Percentiles rank a stretch among this genome's conserved stretches.
phyloP scores from a whole-genome alignment of 2,113 vertebrate genomes.

The Montifringilla adamsi region DNA sequence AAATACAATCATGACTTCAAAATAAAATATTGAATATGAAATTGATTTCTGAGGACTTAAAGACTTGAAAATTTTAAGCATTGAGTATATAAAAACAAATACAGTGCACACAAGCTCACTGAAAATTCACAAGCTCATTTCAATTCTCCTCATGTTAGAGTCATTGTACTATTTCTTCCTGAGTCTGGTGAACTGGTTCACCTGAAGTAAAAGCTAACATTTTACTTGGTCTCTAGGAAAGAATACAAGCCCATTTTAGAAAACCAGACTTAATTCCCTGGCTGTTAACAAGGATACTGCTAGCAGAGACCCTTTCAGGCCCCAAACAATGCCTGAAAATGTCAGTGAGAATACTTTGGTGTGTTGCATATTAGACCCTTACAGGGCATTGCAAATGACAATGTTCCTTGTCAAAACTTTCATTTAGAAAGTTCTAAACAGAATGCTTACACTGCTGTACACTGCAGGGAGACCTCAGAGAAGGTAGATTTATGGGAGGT shows the following conservation, averaged over 20 bases:
- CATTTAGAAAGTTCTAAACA: neutral
- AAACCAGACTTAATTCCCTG: neutral
- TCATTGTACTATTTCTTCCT: neutral
- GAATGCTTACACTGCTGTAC: neutral
- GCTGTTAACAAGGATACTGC: neutral
- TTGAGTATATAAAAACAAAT: neutral
- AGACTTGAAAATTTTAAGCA: neutral
- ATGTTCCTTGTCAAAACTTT: neutral
- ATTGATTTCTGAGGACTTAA: neutral
- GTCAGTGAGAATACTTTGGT: neutral
- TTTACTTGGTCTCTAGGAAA: neutral
- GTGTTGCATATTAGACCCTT: neutral
- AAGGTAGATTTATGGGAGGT: neutral
- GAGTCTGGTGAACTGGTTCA: neutral
- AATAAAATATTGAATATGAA: neutral
- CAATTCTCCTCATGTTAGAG: neutral
- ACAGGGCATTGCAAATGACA: neutral
- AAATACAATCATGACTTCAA: neutral
- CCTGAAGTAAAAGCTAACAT: neutral
- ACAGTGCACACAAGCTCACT: neutral
- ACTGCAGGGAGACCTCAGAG: neutral
- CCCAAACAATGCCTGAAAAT: neutral
- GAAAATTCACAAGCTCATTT: neutral
- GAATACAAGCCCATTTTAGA: neutral
- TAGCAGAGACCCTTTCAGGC: neutral